Evolutionary conservation across 2,797 vertebrate species (phyloP), one percentile per base, ranked within the genome.

Genomic region (Toxotes lorentzi): DNA sequence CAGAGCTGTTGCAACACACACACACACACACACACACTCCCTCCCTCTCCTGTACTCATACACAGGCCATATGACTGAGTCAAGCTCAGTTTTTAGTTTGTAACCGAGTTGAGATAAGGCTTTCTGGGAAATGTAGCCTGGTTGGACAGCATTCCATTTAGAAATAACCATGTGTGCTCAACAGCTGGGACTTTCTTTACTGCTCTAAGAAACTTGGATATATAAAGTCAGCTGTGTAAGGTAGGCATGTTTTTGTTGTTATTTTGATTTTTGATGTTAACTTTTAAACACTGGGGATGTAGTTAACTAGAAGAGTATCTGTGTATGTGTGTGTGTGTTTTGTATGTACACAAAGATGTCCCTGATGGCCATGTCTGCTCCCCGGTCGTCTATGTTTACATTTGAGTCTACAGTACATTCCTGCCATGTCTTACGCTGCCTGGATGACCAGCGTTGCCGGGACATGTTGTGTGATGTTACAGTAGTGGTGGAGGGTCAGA

Each of bases 351-450:
- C 87, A 81, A 38, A 94, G 84, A 74, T 84, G 90, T 91, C 79
- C 73, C 68, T 66, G 81, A 89, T 89, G 95, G 95, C 93, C 82
- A 96, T 97, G 96, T 95, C 96, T 91, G 90, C 94, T 89, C 94
- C 89, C 48, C 95, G 93, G 38, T 94, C 94, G 0, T 94, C 96
- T 24, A 92, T 95, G 90, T 99, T 98, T 93, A 97, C 97, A 6
- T 99, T 97, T 21, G 97, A 98, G 84, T 99, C 97, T 0, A 96
- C 96, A 0, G 95, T 96, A 62, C 98, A 99, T 92, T 95, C 96
- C 86, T 89, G 90, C 63, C 96, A 96, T 48, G 92, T 99, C 67
- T 93, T 99, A 66, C 94, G 92, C 60, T 93, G 95, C 80, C 96
- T 99, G 17, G 95, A 99, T 6, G 96, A 97, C 64, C 98, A 99